Evolutionary conservation across 2,113 vertebrate species (phyloP), one percentile per base, ranked within the genome.

Genomic region (Aplodontia rufa): DNA sequence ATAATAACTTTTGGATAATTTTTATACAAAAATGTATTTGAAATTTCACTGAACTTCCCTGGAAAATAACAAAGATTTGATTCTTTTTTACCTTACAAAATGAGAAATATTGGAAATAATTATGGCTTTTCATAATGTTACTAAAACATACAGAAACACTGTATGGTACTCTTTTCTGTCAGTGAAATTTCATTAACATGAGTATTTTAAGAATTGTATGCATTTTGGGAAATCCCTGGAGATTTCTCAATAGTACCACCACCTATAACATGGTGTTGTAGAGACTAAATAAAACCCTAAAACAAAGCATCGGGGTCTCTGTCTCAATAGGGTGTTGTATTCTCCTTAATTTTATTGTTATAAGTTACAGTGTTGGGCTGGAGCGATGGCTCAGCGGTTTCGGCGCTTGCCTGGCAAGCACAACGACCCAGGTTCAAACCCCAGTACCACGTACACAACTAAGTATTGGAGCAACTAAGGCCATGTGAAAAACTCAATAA

Each of bases 231-330:
- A 45, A 1, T 37, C 11, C 2, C 13, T 85, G 28, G 14, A 51
- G n/a, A 49, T 51, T 35, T 88, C 40, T n/a, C 35, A 28, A 6
- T 4, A 9, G 2, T 5, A 3, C 87, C 12, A 42, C 17, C 4
- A 42, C n/a, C n/a, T 16, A 13, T 14, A 22, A 19, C 1, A 3
- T 7, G 6, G 19, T 42, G 60, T 45, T n/a, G 0, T 20, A 12
- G 47, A 35, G 9, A 24, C 5, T 45, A 30, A 45, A 53, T 51
- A 53, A 79, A 83, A 2, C 26, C 49, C 13, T 14, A 22, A 12
- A 49, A 49, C 40, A 37, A 3, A 8, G 5, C 30, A 49, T 60
- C 22, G 22, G 7, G 3, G 12, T 74, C 8, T 42, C 12, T 58
- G 37, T 22, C 53, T 30, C 49, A 35, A 7, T 1, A 68, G 28